Base-by-base conservation (phyloP, 2,113 vertebrate species). In the Malurus melanocephalus region DNA sequence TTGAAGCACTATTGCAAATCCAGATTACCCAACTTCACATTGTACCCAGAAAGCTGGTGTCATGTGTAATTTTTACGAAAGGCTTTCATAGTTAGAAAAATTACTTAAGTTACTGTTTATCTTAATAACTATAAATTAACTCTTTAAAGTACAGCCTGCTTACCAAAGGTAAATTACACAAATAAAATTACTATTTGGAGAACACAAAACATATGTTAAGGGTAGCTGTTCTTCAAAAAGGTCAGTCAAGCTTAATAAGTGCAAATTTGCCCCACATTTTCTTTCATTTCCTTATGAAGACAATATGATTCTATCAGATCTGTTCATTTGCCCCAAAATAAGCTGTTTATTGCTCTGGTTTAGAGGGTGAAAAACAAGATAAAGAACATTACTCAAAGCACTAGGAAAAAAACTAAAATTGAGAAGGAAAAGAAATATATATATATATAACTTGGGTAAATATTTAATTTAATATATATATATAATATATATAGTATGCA, bases 91-190 rank as follows among this genome's bases (percentile, higher is more conserved):
- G 64, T 80, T 78, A 45, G 24, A 68, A 85, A 72, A 89, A 90
- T 80, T 82, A 88, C 4, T 88, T 62, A 77, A 57, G 53, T 81
- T 91, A 74, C 48, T 77, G 38, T 91, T 85, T 87, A 89, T 87
- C 64, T 86, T 82, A 90, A 71, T 86, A 89, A 69, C 49, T 88
- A 88, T 66, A 93, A 88, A 87, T 87, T 89, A 93, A 94, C 43
- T 87, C 76, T 68, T 80, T 88, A 28, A 85, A 81, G 26, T 85
- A 81, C 10, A 48, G 53, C 11, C 45, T 82, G 46, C n/a, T 81
- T 64, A 61, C 38, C 35, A 84, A 78, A 90, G 48, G 51, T 64
- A 86, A 92, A 76, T 72, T 71, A 83, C 38, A 71, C 33, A 93
- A 74, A 88, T 72, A 83, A 89, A 90, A 80, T 51, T 72, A 62